Evolutionary conservation across 2,888 invertebrate genomes (phyloP), one percentile per base, ranked within the genome.

Genomic region (Cantharis rufa): DNA sequence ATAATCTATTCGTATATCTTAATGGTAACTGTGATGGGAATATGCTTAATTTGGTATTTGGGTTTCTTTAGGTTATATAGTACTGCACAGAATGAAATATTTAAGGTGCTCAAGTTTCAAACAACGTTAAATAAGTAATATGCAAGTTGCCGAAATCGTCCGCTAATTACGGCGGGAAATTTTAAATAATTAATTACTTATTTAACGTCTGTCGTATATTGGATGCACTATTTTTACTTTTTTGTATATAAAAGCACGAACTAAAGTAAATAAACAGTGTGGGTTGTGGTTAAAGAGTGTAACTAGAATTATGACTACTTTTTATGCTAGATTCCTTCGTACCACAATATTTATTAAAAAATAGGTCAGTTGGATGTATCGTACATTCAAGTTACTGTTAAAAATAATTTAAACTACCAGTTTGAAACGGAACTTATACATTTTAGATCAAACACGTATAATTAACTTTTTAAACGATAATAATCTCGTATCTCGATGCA

Each of bases 191-290:
- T 32, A 7, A 48, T 48, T 48, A 48, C 48, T 48, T 48, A n/a
- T 48, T 48, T n/a, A 48, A 48, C 48, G 48, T 48, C n/a, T n/a
- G n/a, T 7, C 48, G 48, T 48, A 48, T 48, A 48, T 48, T 48
- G 18, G 9, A 66, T 72, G 72, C 72, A 72, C 72, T 18, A 68
- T 66, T 66, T 15, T 48, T 68, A 11, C 10, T 66, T 48, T 16
- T 73, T 71, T 74, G 73, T 78, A 75, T 63, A 75, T 72, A 78
- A 70, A 48, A 69, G 76, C 76, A 76, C 69, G 28, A 18, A 62
- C 28, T 48, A 69, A 75, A 75, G 78, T 75, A 75, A 78, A 78
- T 78, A 78, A 78, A 78, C 78, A 78, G 78, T 78, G 78, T 78
- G 78, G 78, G 78, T 78, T 78, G 74, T 78, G 78, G 78, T 72